Evolutionary conservation across 2,113 vertebrate genomes (phyloP), one percentile per base, ranked within the genome.

Genomic region (Lycaon pictus): DNA sequence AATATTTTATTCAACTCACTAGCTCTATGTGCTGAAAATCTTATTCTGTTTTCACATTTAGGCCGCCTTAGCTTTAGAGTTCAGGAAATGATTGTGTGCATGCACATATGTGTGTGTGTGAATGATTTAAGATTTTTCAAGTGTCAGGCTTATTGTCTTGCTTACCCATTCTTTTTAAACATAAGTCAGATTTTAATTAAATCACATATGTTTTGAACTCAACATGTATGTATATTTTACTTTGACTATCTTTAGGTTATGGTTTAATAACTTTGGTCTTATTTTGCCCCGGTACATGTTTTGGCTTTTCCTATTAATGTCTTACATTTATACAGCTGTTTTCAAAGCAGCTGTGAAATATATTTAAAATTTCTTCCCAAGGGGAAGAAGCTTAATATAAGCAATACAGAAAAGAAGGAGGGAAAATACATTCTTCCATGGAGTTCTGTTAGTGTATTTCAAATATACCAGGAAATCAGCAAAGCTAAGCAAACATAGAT

Each of bases 311-410:
- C 56, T 98, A 96, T 65, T 97, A 93, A 97, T 96, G 97, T 98
- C 96, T 93, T 97, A 88, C 97, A 98, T 98, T 98, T 98, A 97
- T 97, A 97, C 96, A 98, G 98, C 97, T 98, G 97, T 97, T 95
- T 96, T 97, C 87, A 83, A 98, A 98, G 97, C 74, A 98, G 93
- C 96, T 98, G 97, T 95, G 89, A 98, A 96, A 93, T 92, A 97
- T 98, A 93, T 95, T 55, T 85, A 48, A 96, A 88, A 92, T 98
- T 97, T 97, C 96, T 98, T 96, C 96, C 56, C 93, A 89, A 96
- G 88, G 80, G 95, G 72, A 98, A 98, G 81, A 95, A 97, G 74
- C 67, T 90, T 90, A 97, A n/a, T 77, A 55, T 89, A 92, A 97
- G 82, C 53, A 87, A 93, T 83, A 91, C 29, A 16, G 83, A 32